Conservation (phyloP, 2,888 invertebrate genomes). For the Epinotia ramella region DNA sequence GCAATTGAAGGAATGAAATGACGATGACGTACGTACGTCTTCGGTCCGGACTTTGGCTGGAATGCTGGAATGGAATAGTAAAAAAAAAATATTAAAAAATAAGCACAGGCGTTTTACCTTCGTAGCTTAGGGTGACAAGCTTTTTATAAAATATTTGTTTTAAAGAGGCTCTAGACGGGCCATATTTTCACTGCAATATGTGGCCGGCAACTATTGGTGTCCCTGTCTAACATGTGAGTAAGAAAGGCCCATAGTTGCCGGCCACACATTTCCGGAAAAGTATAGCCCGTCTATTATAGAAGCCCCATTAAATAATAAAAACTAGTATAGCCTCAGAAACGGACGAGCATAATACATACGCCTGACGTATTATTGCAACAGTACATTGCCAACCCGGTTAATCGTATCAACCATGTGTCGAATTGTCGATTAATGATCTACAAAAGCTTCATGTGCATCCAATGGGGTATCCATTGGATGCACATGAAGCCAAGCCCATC, state of each 20-base stretch:
- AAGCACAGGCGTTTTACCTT: constrained; percentile 6
- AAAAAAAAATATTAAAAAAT: not conserved
- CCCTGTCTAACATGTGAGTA: too few relatives aligned
- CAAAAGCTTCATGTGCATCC: not conserved
- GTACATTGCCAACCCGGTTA: not conserved
- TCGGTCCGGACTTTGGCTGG: constrained; percentile 25
- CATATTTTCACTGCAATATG: too few relatives aligned
- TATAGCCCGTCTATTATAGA: too few relatives aligned
- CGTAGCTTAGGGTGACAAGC: not conserved
- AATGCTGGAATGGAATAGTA: too few relatives aligned
- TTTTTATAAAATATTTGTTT: too few relatives aligned
- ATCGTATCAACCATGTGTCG: not conserved
- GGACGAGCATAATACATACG: not conserved
- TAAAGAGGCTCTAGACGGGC: too few relatives aligned
- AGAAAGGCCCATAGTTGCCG: too few relatives aligned
- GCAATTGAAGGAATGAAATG: constrained; percentile 3
- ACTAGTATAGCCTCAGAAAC: not conserved
- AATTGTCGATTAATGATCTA: not conserved
- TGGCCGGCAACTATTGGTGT: too few relatives aligned
- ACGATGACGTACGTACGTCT: constrained; percentile 30
- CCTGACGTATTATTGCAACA: not conserved
- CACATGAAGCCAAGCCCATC: too few relatives aligned
- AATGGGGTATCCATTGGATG: too few relatives aligned
- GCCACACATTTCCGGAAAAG: too few relatives aligned
- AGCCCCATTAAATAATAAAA: too few relatives aligned